Evolutionary conservation across 2,113 vertebrate species (phyloP).

Genomic region (Gobius niger): DNA sequence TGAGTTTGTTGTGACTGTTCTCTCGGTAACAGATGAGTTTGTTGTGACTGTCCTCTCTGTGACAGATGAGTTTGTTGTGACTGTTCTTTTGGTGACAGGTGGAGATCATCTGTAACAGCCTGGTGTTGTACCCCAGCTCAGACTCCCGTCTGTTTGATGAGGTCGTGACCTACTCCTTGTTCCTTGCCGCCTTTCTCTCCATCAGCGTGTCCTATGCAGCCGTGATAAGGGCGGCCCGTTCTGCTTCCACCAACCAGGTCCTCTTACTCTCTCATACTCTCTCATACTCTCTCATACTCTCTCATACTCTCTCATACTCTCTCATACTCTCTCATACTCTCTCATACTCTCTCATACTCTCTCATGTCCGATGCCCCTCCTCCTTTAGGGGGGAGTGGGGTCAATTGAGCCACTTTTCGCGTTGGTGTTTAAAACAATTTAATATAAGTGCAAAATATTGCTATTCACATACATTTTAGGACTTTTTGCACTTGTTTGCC

Average conservation of each 20-base stretch:
- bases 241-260: slow-evolving; percentile 53
- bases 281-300: neutral
- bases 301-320: neutral
- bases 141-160: slow-evolving; percentile 18
- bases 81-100: slow-evolving; percentile 9
- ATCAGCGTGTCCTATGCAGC: slow-evolving; percentile 53
- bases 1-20: too few species aligned
- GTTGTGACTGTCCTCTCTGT: too few species aligned
- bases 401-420: too few species aligned
- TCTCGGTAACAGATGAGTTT: too few species aligned
- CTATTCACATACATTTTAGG: too few species aligned
- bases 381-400: too few species aligned
- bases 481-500: too few species aligned
- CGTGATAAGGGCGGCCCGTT: slow-evolving; percentile 62
- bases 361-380: too few species aligned
- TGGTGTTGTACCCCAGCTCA: neutral
- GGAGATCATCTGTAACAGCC: slow-evolving; percentile 10
- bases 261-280: too few species aligned
- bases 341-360: neutral
- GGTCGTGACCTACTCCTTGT: slow-evolving; percentile 39
- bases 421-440: too few species aligned
- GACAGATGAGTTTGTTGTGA: neutral
- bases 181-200: slow-evolving; percentile 38
- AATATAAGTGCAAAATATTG: too few species aligned
- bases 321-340: neutral